phyloP scores from a whole-genome alignment of 2,888 invertebrate genomes.

The Tryphoninae sp. region DNA sequence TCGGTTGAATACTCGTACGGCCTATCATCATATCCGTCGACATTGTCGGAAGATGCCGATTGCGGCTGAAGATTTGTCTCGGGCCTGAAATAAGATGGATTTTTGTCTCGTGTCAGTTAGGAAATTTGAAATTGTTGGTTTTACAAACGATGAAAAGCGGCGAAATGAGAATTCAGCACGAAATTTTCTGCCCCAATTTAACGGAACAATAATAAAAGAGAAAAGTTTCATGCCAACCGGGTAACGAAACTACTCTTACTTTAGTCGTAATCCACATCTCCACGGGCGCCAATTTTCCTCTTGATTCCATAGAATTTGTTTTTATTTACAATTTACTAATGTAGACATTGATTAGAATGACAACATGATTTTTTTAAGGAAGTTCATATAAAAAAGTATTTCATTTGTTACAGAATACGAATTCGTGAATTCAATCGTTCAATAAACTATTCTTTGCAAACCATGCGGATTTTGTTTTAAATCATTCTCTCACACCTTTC shows the following conservation, averaged over 20 bases:
- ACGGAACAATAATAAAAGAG: not conserved
- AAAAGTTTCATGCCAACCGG: not conserved
- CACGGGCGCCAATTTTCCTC: no score
- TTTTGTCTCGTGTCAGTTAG: slow-evolving; percentile 19
- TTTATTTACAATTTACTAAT: slow-evolving; percentile 7
- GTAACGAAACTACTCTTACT: not conserved
- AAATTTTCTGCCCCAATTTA: not conserved
- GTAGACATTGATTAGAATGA: not conserved
- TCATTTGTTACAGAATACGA: no score
- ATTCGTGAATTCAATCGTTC: no score
- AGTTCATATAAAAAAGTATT: no score
- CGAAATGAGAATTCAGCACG: not conserved
- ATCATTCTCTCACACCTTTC: not conserved
- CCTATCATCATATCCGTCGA: slow-evolving; percentile 5
- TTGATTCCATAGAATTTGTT: not conserved
- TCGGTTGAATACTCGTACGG: slow-evolving; percentile 22
- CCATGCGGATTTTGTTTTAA: not conserved
- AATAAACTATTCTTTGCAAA: no score
- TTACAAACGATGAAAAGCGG: not conserved
- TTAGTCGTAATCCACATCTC: not conserved
- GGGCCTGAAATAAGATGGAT: slow-evolving; percentile 39
- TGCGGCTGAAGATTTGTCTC: slow-evolving; percentile 18
- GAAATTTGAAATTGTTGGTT: not conserved
- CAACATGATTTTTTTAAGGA: not conserved
- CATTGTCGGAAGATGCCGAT: slow-evolving; percentile 20